Percentiles rank a stretch among this genome's conserved stretches.
Conservation (phyloP, 2,797 vertebrate species). For the Monodelphis domestica region DNA sequence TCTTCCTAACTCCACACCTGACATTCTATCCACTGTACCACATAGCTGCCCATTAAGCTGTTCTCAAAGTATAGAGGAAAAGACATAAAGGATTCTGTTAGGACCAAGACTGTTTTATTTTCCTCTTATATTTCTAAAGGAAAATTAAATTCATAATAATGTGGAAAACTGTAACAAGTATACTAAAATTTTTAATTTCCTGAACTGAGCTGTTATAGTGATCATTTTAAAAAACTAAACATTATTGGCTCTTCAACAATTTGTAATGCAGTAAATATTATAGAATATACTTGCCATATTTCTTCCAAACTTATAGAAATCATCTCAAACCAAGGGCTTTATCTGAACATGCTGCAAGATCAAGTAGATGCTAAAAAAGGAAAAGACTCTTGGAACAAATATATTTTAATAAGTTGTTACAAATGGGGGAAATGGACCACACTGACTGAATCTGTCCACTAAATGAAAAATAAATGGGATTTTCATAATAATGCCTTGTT, state of each 20-base stretch:
- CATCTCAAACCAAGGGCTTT: slow-evolving; percentile 77
- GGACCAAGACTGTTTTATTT: slow-evolving; percentile 23
- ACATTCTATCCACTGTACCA: neutral
- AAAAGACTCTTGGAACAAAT: slow-evolving; percentile 65
- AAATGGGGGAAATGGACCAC: slow-evolving; percentile 75
- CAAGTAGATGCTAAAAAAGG: slow-evolving; percentile 59
- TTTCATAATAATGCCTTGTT: slow-evolving; percentile 76
- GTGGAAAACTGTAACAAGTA: neutral
- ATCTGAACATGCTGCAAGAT: slow-evolving; percentile 71
- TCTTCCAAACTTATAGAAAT: slow-evolving; percentile 74
- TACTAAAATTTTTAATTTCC: neutral
- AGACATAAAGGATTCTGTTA: slow-evolving; percentile 2
- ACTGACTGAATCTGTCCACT: slow-evolving; percentile 78
- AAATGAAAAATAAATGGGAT: slow-evolving; percentile 83
- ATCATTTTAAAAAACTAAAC: neutral
- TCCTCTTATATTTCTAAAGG: slow-evolving; percentile 20
- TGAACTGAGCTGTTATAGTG: neutral
- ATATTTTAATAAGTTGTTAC: slow-evolving; percentile 82
- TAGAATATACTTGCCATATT: slow-evolving; percentile 63
- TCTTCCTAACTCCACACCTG: neutral
- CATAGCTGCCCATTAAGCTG: slow-evolving; percentile 13
- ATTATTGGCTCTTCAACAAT: neutral
- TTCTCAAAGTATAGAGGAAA: slow-evolving; percentile 17
- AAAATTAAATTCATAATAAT: slow-evolving; percentile 16
- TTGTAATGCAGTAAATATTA: neutral